Percentiles rank a stretch among this genome's conserved stretches.
phyloP scores from a whole-genome alignment of 2,888 invertebrate species.

The Drymonia ruficornis region DNA sequence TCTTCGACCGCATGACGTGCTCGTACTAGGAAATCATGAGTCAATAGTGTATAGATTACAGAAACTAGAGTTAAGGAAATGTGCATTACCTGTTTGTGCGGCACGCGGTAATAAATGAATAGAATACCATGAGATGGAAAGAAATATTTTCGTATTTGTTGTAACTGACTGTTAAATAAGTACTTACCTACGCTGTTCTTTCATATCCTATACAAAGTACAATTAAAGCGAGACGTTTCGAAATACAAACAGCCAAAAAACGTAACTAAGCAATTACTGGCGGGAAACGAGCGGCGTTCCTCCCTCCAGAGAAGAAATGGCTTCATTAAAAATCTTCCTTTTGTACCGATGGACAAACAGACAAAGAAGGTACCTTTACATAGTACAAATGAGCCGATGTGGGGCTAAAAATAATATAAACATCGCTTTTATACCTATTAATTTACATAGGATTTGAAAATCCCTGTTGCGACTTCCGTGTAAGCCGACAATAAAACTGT shows the following conservation, averaged over 20 bases:
- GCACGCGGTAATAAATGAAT: no score
- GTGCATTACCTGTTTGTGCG: no score
- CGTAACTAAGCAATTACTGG: conserved; percentile 66
- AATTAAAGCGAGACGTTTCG: conserved; percentile 49
- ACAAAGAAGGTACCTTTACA: conserved; percentile 10
- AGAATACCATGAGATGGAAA: no score
- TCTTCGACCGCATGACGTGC: neutral
- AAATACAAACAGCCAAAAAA: conserved; percentile 57
- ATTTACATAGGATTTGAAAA: no score
- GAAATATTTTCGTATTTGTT: no score
- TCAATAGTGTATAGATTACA: neutral
- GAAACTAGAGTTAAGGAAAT: neutral
- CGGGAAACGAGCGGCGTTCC: conserved; percentile 50
- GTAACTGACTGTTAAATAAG: no score
- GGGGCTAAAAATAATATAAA: neutral
- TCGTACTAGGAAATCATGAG: neutral
- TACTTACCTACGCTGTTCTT: neutral
- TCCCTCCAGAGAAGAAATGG: conserved; percentile 51
- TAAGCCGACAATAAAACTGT: neutral
- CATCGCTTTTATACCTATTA: no score
- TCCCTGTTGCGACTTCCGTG: no score
- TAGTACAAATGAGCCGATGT: neutral
- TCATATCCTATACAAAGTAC: conserved; percentile 21
- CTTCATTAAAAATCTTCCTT: conserved; percentile 52
- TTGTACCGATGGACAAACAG: conserved; percentile 36